Conservation (phyloP, 2,888 invertebrate genomes). For the Bembecia ichneumoniformis region DNA sequence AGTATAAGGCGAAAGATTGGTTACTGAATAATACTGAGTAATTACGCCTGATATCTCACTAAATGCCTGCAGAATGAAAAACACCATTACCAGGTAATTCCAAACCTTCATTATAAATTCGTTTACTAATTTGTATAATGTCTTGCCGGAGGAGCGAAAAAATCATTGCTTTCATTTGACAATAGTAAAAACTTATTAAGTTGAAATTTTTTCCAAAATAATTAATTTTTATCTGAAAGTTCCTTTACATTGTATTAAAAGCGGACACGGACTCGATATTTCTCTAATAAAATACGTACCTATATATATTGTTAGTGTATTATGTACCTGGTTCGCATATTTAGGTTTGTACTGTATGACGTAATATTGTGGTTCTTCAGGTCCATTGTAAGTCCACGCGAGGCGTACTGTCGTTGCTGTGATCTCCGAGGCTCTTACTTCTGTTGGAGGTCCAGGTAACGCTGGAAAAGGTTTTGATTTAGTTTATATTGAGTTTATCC, state of each 20-base stretch:
- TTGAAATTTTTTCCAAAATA: not conserved
- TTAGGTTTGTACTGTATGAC: constrained; percentile 97
- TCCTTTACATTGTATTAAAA: too few species aligned
- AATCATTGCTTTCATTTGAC: too few species aligned
- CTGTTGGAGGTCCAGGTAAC: constrained; percentile 90
- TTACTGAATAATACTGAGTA: constrained; percentile 92
- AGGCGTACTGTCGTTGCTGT: constrained; percentile 94
- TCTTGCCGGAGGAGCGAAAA: too few species aligned
- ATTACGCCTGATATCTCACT: constrained; percentile 94
- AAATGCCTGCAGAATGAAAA: constrained; percentile 75
- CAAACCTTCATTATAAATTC: too few species aligned
- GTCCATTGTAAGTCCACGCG: constrained; percentile 92
- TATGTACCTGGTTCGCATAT: constrained; percentile 82
- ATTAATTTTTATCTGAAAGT: not conserved
- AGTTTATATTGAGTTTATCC: not conserved
- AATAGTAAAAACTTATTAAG: not conserved
- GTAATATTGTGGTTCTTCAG: constrained; percentile 94
- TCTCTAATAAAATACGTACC: not conserved
- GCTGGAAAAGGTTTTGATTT: constrained; percentile 67
- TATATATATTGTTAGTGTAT: not conserved
- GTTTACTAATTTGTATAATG: too few species aligned
- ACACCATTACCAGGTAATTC: too few species aligned
- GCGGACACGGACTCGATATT: not conserved
- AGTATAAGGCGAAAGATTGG: constrained; percentile 92
- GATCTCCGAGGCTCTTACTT: constrained; percentile 92